Base-by-base conservation (phyloP, 2,888 invertebrate genomes). In the Hecatera dysodea region DNA sequence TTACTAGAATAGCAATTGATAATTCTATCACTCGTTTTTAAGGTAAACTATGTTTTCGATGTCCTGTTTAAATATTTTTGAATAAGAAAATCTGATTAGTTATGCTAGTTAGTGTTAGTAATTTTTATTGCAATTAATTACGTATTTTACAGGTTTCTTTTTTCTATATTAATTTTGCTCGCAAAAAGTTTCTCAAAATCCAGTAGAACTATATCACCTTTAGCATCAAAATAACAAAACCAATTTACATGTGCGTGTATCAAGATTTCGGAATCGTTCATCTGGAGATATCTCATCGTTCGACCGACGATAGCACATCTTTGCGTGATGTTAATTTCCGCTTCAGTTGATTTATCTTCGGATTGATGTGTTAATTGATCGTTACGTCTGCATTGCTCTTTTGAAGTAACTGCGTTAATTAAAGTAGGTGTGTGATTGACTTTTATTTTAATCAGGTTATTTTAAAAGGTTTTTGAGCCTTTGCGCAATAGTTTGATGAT, bases 251-350 rank as follows among this genome's bases (percentile, higher is more conserved):
- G 55, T 57, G 39, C 72, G 48, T 48, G 61, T 68, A 74, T 84
- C 82, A 68, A 77, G 82, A 82, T 78, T 75, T 74, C 56, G 65
- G 68, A 63, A 78, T 72, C 75, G 42, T 56, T 67, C 36, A 53
- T 48, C 53, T 33, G 64, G 61, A 33, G 73, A 77, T 79, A 79
- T 76, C 72, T 61, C 50, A 55, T 67, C 75, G 63, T 44, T 62
- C 46, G 39, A 39, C 62, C 29, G 48, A 67, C 50, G 78, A 78
- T 78, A 80, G 72, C 70, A 69, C 57, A 60, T 71, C 75, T 57
- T 42, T 52, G 59, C 57, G 67, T 74, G 84, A 84, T 76, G 72
- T 83, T 78, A 76, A 84, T 84, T 84, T 84, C 84, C 84, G 83
- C 68, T 66, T 56, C 69, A 72, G 59, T 66, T 75, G 74, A 83